These are phyloP conservation scores for Pleuronectes platessa DNA, from an alignment of 2,113 vertebrate genomes.

Conservation along the genomic window DNA sequence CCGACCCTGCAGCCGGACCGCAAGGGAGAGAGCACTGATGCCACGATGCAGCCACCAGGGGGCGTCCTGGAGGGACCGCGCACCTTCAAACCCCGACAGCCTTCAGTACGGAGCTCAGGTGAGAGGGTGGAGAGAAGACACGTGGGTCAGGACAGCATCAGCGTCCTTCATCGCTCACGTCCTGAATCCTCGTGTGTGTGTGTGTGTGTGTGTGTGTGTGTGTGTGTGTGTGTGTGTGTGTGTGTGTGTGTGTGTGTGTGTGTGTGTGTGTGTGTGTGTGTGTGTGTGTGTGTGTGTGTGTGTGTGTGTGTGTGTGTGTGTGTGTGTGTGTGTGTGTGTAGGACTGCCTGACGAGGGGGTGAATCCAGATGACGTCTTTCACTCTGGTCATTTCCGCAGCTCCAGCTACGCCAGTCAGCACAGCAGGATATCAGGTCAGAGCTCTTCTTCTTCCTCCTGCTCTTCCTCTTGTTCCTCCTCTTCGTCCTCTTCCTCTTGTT, in stretches of 20 bases:
- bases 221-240: neutral
- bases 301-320: neutral
- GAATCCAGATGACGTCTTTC: conserved; percentile 57
- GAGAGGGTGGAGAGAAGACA: neutral
- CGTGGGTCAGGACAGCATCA: too few relatives aligned
- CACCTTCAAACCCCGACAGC: conserved; percentile 45
- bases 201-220: too few relatives aligned
- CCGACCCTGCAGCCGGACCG: conserved; percentile 92
- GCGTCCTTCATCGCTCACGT: too few relatives aligned
- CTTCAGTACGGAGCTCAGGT: conserved; percentile 59
- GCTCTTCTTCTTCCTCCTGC: too few relatives aligned
- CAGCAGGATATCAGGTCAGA: conserved; percentile 72
- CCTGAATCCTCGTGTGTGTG: too few relatives aligned
- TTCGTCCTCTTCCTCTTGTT: too few relatives aligned
- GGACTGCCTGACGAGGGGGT: conserved; percentile 55
- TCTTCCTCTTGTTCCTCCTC: too few relatives aligned
- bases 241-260: neutral
- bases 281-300: neutral
- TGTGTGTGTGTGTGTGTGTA: conserved; percentile 16
- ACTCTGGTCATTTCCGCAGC: conserved; percentile 59
- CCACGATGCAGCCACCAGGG: conserved; percentile 61
- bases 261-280: neutral
- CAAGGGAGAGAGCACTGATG: conserved; percentile 89
- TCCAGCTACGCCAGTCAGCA: conserved; percentile 72
- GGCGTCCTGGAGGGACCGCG: conserved; percentile 45